Evolutionary conservation across 2,888 invertebrate species (phyloP), one percentile per base, ranked within the genome.

Genomic region (Tachina lurida): DNA sequence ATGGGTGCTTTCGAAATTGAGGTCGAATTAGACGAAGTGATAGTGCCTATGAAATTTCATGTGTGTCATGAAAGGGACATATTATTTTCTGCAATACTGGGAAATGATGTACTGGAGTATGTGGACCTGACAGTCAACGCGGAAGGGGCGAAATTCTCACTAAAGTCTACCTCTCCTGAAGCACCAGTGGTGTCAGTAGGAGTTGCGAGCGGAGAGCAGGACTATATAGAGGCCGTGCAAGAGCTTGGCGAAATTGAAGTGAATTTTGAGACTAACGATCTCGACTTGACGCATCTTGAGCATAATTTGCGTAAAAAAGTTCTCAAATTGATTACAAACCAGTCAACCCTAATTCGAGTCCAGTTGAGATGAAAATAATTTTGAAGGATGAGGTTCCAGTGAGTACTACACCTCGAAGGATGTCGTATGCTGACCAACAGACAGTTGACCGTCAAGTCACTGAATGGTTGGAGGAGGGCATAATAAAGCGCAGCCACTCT

Each of bases 61-160:
- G 63, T 75, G 2, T 15, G 43, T 3, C 52, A 41, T 1, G 63
- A 75, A 15, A 4, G 63, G 0, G 63, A 75, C 56, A 63, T 75
- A 15, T 65, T 63, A 19, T 75, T 65, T 43, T 54, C 75, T 15
- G 75, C 52, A 2, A 43, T 75, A 3, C 41, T 75, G 9, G 75
- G 75, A 8, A 75, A 63, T 10, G 19, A 75, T 19, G 13, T 65
- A 15, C 15, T 75, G 1, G 43, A 22, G 4, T 43, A 56, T n/a
- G 73, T 60, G 3, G 49, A 60, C 19, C 47, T 76, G 15, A 43
- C 13, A 2, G 41, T 76, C 8, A 47, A 49, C 47, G 22, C 45
- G 7, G 49, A 73, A 4, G 60, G 60, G 10, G 39, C 19, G 12
- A 56, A 56, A 39, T 73, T 73, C 60, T 56, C 54, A 56, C 3